Base-by-base conservation (phyloP, 2,113 vertebrate genomes). In the Calidris pygmaea region DNA sequence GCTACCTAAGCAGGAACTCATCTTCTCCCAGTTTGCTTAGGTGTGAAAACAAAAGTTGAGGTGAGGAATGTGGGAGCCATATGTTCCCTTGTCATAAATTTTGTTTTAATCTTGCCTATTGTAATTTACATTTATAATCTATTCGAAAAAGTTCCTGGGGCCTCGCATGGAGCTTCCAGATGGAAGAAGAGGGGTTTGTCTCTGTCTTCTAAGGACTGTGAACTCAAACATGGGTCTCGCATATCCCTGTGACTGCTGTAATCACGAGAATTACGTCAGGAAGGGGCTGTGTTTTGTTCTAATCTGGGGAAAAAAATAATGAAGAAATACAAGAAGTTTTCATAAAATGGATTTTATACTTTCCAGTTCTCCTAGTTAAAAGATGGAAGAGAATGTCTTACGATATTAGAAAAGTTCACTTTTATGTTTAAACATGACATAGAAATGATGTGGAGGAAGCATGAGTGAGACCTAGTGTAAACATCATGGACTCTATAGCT, bases 191-290 rank as follows among this genome's bases (percentile, higher is more conserved):
- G 8, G 5, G 29, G 80, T 90, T 53, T 35, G 12, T 7, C 18
- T 43, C 34, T 78, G n/a, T 30, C 52, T 74, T 21, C 29, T 68
- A 2, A 82, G 37, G 47, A 12, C 41, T 39, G 3, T 18, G 14
- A 37, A 11, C 17, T 70, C 66, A 67, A 37, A 72, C 2, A 10
- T 67, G 56, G 14, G 20, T 67, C 12, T 67, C 35, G 52, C 12
- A 4, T 13, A 2, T 24, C 8, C 1, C 0, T 24, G 30, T 37
- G 17, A 41, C 12, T 67, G 21, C 34, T 23, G 5, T 6, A 30
- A 66, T 59, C 27, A 65, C 35, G 60, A 24, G 14, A 43, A 37
- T 66, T 65, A 19, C 32, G 79, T 66, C 47, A 50, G 87, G n/a
- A 67, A 83, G 19, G 24, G 18, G 18, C 41, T 63, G 12, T 27